Base-by-base conservation (phyloP, 2,888 invertebrate species). In the Acronicta alni region DNA sequence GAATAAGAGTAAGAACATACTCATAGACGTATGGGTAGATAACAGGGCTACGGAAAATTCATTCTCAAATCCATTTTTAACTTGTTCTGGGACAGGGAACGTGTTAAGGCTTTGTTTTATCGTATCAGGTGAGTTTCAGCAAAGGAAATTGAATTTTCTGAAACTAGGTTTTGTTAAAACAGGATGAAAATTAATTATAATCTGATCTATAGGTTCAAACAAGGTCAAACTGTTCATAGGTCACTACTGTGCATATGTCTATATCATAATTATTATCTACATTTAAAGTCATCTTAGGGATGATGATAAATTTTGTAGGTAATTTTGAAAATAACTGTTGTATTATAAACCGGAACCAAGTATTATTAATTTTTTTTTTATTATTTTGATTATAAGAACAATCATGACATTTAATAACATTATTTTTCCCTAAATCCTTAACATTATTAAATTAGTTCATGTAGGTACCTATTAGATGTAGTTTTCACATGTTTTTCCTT, bases 401-500 rank as follows among this genome's bases (percentile, higher is more conserved):
- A 15, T 23, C 23, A 42, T 23, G 6, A 30, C 3, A 12, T n/a
- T n/a, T 30, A 12, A 30, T 30, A 30, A 7, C 6, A 9, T 20
- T 17, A 41, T 41, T n/a, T 39, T 61, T 17, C 10, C 10, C 30
- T 17, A 26, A 42, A n/a, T 17, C n/a, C 30, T 12, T n/a, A 17
- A 42, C 14, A 26, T 10, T 16, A 44, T 4, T 6, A 35, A 15
- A 44, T 15, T 15, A 44, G 15, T 10, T 43, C 16, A 14, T 15
- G n/a, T 42, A n/a, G 41, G 4, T 26, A 52, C 39, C 57, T 70
- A 45, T 57, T 67, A 67, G 65, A 35, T 43, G 43, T 70, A 67
- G 67, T 52, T 41, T 53, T 68, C 57, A 38, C 23, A 23, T 26
- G 23, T 63, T 39, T 35, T 51, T 63, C 43, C 49, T 56, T 53